Base-by-base conservation (phyloP, 2,113 vertebrate species). In the Brachyistius frenatus region DNA sequence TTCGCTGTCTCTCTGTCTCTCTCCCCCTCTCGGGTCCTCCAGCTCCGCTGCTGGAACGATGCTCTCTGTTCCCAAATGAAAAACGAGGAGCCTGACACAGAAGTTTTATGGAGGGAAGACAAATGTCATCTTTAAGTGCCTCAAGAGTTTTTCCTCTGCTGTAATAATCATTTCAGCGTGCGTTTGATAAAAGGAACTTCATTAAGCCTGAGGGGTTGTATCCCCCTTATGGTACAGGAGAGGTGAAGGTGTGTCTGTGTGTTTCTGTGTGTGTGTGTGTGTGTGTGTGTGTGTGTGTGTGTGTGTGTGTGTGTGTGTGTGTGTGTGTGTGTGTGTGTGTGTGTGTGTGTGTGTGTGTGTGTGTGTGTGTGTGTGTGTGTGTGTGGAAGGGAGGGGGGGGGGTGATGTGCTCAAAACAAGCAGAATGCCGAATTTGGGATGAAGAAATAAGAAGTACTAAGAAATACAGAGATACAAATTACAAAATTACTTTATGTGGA, bases 121-220 rank as follows among this genome's bases (percentile, higher is more conserved):
- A 46, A 69, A 76, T 83, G 69, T 77, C 67, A 66, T 65, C 60
- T 61, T 55, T 66, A 57, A 74, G 52, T 32, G n/a, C 47, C 81
- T 58, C 58, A 1, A 11, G 10, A 57, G 69, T 76, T 73, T 49
- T 73, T 55, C 31, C 56, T 65, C 9, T 35, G 56, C 66, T 75
- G 69, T 39, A 83, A 67, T 78, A 81, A 73, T 66, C 65, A 72
- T 71, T 76, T 56, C 49, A 50, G 1, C 9, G 61, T 1, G 32
- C 2, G 23, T 1, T 16, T 49, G 74, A 81, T 87, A 30, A 71
- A 78, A 74, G 30, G 35, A 69, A 57, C 33, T 81, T 64, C 10
- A 64, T 84, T 71, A 63, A 55, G 52, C 73, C 44, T 0, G 9
- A 55, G 64, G 73, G 66, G 37, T 4, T 33, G 66, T 31, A 13